Base-by-base conservation (phyloP, 1,140 invertebrate genomes). In the Hyposmocoma kahamanoa region DNA sequence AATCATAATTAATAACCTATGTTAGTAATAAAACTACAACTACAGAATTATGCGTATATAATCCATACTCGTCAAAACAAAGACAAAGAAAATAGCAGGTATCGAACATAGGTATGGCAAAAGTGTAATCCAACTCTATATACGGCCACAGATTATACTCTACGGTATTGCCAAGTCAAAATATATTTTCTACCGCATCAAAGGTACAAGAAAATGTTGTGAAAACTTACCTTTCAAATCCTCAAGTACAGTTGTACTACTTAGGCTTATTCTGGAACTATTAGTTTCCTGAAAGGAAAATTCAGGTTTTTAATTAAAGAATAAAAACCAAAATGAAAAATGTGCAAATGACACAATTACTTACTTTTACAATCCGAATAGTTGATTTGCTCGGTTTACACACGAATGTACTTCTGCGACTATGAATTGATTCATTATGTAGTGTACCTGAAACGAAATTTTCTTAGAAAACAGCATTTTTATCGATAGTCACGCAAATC, bases 391-490 rank as follows among this genome's bases (percentile, higher is more conserved):
- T 59, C 24, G 76, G 74, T 53, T 79, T 82, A 41, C 68, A 74
- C n/a, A 78, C 55, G 65, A 80, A 71, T 15, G 68, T 79, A 67
- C 72, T 79, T 69, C 72, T 73, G 42, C 70, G 69, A 58, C 58
- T 80, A 61, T 63, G 67, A 62, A 72, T 62, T 63, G 78, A 75
- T 62, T 79, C 80, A 84, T 82, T 82, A 57, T 75, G 66, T 71
- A 72, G 64, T 67, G 71, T 70, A 76, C 64, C 80, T 84, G 64
- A 22, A 70, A 75, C 26, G 15, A 22, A 22, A 47, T 55, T 51
- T 24, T 48, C 42, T 52, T 38, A 57, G 24, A 30, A 39, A 54
- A 21, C 18, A 45, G 13, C 51, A 45, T 22, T 43, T 49, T 22
- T 47, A 48, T 50, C 47, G 19, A 38, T 50, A 42, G 34, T 28